Evolutionary conservation across 64 coral and sea anemone genomes (phyloP), one percentile per base, ranked within the genome.

Genomic region (Montipora cactus): DNA sequence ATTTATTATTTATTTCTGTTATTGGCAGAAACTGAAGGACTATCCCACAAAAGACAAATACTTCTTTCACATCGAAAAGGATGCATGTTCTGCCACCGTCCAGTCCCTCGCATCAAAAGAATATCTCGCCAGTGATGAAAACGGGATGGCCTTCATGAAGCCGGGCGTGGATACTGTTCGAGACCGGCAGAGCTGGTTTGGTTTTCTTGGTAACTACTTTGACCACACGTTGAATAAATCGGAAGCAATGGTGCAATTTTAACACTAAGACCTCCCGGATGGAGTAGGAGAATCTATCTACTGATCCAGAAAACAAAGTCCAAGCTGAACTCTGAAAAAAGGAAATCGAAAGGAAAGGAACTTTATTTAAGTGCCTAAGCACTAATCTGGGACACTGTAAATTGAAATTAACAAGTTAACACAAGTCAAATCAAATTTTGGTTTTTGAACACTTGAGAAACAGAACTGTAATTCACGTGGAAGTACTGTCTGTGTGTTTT

Each of bases 31-130:
- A 80, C 48, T 80, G 21, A 19, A 22, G 8, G 14, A 80, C 19
- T 80, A 22, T 19, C 78, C 78, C 49, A 58, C n/a, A 21, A 53
- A 57, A 55, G 49, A 80, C 5, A 80, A 58, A 80, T 80, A 80
- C 50, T 58, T 59, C 6, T 80, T 80, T 23, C 18, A 23, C 5
- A 58, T 80, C 20, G 22, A 80, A 57, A 22, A 19, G 20, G 48
- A 47, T 46, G 25, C 0, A 9, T 76, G 74, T 25, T 44, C 74
- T 45, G 23, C 45, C 2, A 55, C 78, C 78, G 10, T 80, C 1
- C 6, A 58, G 10, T 80, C 78, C 1, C 6, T 80, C 0, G 6
- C 51, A 80, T 21, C 49, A 55, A 18, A 22, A 15, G 78, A 58
- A 49, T 80, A 57, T 58, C 49, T 80, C 7, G 16, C 16, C 9